Evolutionary conservation across 2,797 vertebrate genomes (phyloP).

Genomic region (Alca torda): DNA sequence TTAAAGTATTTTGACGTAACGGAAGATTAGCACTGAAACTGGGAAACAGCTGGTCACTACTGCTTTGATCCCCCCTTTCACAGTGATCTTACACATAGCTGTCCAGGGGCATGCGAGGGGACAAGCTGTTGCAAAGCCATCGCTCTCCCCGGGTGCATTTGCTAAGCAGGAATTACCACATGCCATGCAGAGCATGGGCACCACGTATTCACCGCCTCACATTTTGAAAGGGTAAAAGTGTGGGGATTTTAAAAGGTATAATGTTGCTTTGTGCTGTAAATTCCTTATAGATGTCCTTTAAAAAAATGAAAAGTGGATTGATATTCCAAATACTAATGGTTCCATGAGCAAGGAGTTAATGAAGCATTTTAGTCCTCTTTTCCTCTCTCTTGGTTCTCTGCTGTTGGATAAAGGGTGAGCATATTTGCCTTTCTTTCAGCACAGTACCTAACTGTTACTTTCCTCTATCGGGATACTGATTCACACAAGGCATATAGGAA

Average conservation of each 20-base stretch:
- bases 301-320: not conserved
- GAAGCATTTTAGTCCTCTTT: not conserved
- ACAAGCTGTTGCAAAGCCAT: not conserved
- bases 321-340: not conserved
- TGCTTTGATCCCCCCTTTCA: not conserved
- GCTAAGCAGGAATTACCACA: not conserved
- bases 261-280: not conserved
- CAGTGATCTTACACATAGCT: not conserved
- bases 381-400: not conserved
- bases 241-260: not conserved
- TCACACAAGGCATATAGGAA: not conserved
- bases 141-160: fast-evolving
- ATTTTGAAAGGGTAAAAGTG: not conserved
- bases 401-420: not conserved
- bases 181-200: fast-evolving
- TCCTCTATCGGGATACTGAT: not conserved
- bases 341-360: not conserved
- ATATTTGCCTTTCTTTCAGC: not conserved
- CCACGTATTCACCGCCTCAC: not conserved
- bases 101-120: fast-evolving
- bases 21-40: not conserved
- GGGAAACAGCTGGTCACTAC: not conserved
- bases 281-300: not conserved
- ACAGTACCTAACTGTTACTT: not conserved
- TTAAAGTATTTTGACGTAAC: not conserved